phyloP scores from a whole-genome alignment of 2,888 invertebrate species.

The Athetis lepigone region DNA sequence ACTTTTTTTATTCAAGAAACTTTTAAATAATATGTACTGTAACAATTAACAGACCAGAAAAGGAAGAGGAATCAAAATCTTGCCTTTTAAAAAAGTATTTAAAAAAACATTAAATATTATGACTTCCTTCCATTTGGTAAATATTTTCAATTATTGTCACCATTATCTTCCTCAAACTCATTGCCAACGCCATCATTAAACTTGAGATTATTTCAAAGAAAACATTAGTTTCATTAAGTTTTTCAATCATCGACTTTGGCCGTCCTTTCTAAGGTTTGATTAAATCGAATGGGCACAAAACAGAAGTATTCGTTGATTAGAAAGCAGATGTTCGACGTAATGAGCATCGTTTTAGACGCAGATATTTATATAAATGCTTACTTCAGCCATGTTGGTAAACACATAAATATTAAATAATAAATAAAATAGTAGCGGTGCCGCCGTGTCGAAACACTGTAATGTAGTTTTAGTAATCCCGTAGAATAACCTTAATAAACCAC shows the following conservation, averaged over 20 bases:
- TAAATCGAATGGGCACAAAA: constrained; percentile 69
- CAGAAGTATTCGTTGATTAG: constrained; percentile 73
- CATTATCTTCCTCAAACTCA: constrained; percentile 8
- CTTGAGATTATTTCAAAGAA: constrained; percentile 51
- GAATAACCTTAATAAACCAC: too few species aligned
- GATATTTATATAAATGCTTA: constrained; percentile 55
- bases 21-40: too few species aligned
- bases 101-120: neutral
- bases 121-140: neutral
- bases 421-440: too few species aligned
- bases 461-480: too few species aligned
- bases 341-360: constrained; percentile 69
- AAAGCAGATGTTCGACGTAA: constrained; percentile 77
- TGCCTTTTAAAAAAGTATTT: neutral
- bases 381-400: constrained; percentile 17
- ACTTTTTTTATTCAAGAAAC: too few species aligned
- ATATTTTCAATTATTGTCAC: constrained; percentile 5
- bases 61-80: neutral
- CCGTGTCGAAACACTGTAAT: too few species aligned
- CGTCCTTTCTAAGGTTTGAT: constrained; percentile 61
- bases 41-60: neutral
- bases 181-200: constrained; percentile 21
- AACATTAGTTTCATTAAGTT: constrained; percentile 64
- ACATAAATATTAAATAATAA: neutral
- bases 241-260: constrained; percentile 50